Percentiles rank a stretch among this genome's conserved stretches.
Conservation (phyloP, 2,888 invertebrate species). For the Bunonema sp. region DNA sequence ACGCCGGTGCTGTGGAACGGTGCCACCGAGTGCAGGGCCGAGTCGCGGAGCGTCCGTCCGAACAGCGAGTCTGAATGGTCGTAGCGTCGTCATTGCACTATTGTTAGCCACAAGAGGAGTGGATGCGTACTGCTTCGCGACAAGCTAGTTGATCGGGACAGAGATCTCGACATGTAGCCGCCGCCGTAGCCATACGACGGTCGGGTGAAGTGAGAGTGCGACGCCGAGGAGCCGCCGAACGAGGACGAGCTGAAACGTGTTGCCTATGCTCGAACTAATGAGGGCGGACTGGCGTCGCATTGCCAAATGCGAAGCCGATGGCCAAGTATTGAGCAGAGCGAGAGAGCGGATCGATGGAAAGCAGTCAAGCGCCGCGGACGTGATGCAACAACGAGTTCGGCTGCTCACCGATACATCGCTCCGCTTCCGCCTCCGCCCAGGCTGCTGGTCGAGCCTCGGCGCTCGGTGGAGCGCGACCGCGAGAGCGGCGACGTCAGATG, state of each 20-base stretch:
- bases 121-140: not conserved
- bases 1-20: conserved; percentile 39
- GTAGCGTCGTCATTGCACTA: not conserved
- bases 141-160: conserved; percentile 29
- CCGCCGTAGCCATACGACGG: conserved; percentile 36
- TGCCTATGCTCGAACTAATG: no score
- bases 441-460: conserved; percentile 13
- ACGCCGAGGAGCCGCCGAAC: conserved; percentile 19
- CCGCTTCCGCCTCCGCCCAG: conserved; percentile 6
- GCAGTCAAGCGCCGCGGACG: no score
- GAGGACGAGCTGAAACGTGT: conserved; percentile 24
- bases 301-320: no score
- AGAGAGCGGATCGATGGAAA: no score
- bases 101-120: conserved; percentile 6
- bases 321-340: no score
- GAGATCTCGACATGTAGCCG: conserved; percentile 37
- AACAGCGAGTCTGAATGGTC: conserved; percentile 24
- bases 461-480: conserved; percentile 22
- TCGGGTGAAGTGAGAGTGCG: conserved; percentile 15
- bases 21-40: conserved; percentile 31
- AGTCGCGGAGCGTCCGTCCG: conserved; percentile 27
- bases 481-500: conserved; percentile 36
- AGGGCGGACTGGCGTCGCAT: no score
- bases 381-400: not conserved
- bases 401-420: not conserved